Percentiles rank a stretch among this genome's conserved stretches.
phyloP scores from a whole-genome alignment of 35 echinoderm and acorn worm species.

The Anneissia japonica region DNA sequence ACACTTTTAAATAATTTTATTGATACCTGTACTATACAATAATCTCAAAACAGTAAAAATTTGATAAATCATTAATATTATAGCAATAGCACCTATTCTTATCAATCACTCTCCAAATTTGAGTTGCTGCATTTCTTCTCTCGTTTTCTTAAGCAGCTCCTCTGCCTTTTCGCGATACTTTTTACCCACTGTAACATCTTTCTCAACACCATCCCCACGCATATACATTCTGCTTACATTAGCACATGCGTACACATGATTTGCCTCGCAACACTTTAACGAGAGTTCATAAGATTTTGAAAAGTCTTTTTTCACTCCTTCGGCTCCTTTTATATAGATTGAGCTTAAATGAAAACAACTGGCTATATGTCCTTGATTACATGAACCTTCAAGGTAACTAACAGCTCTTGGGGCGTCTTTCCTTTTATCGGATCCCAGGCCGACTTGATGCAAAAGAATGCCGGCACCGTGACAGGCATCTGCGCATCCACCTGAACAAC shows the following conservation, averaged over 20 bases:
- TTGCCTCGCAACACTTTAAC: neutral
- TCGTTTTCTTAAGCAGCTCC: neutral
- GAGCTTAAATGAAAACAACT: slow-evolving; percentile 11
- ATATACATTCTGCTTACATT: slow-evolving; percentile 1
- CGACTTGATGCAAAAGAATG: neutral
- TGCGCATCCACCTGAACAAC: neutral
- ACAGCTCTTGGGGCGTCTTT: neutral
- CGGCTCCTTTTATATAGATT: neutral
- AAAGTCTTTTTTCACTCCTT: neutral
- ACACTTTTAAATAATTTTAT: no score
- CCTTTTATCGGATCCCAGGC: neutral
- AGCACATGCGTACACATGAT: slow-evolving; percentile 8
- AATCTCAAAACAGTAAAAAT: no score
- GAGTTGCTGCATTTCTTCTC: neutral
- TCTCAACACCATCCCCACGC: slow-evolving; percentile 2
- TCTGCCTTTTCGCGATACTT: neutral
- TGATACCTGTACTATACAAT: no score
- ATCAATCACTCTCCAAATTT: slow-evolving; percentile 22
- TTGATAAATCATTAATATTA: no score
- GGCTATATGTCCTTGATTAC: neutral
- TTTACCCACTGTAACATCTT: neutral
- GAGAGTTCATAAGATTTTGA: neutral
- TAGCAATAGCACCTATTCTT: no score
- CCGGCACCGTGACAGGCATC: neutral
- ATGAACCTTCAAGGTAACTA: neutral